Conservation (phyloP, 2,797 vertebrate genomes). For the Buceros bicornis region DNA sequence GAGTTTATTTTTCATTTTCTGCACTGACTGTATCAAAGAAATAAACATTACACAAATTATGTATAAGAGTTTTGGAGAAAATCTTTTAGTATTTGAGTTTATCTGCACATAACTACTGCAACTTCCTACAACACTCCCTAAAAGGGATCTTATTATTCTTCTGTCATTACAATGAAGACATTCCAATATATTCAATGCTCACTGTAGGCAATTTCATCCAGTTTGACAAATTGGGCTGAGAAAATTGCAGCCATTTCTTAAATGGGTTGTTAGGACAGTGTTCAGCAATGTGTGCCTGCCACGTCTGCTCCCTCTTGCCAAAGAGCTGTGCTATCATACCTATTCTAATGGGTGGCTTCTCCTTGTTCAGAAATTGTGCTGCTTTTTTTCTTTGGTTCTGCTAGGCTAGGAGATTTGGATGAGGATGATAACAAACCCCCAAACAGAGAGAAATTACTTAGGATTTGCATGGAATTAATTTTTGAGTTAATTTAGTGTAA, state of each 20-base stretch:
- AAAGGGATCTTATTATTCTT: neutral
- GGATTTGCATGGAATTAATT: constrained; percentile 16
- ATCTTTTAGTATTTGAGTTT: neutral
- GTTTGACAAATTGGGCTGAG: neutral
- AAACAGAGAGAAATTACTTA: neutral
- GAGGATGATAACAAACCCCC: neutral
- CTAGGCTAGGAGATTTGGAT: neutral
- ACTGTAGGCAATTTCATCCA: neutral
- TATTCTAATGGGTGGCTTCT: neutral
- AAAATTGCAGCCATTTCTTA: neutral
- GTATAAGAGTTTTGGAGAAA: neutral
- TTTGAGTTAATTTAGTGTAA: neutral
- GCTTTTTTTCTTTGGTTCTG: neutral
- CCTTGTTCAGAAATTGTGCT: neutral
- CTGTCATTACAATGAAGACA: neutral
- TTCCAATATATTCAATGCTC: neutral
- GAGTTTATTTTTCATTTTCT: neutral
- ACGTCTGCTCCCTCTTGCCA: neutral
- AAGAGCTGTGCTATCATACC: neutral
- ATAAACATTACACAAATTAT: neutral
- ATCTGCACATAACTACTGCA: neutral
- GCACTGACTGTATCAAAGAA: neutral
- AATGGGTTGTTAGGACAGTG: neutral
- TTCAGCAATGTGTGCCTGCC: neutral
- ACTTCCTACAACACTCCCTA: neutral